Percentiles rank a stretch among this genome's conserved stretches.
Conservation (phyloP, 2,113 vertebrate species). For the Stercorarius parasiticus region DNA sequence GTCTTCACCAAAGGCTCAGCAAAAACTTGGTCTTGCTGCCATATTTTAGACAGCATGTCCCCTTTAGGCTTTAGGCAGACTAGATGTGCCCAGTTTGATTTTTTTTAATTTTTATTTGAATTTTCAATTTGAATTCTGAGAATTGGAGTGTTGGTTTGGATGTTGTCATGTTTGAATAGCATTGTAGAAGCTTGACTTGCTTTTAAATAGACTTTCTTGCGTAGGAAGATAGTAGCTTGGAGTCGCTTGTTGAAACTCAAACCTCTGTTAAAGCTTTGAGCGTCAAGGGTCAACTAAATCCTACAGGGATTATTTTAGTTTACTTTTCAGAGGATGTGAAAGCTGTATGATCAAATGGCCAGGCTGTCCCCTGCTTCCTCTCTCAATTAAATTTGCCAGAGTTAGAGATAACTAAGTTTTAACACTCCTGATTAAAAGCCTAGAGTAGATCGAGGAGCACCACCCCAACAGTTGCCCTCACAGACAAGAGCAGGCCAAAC, state of each 20-base stretch:
- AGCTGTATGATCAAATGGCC: not conserved
- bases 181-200: not conserved
- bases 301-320: not conserved
- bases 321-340: not conserved
- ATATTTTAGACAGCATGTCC: not conserved
- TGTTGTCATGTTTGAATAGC: not conserved
- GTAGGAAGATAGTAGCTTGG: not conserved
- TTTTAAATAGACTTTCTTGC: not conserved
- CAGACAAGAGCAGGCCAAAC: not conserved
- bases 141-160: not conserved
- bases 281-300: not conserved
- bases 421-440: not conserved
- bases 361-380: not conserved
- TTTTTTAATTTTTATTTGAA: not conserved
- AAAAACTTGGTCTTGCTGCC: not conserved
- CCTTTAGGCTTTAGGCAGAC: not conserved
- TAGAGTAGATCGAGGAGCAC: not conserved
- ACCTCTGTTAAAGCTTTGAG: not conserved
- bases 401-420: not conserved
- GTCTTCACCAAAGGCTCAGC: not conserved
- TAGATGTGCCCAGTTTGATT: not conserved
- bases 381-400: not conserved
- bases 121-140: not conserved
- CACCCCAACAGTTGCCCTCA: not conserved
- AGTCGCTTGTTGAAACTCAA: not conserved